Evolutionary conservation across 23 tunicate species (phyloP), one percentile per base, ranked within the genome.

Genomic region (Halocynthia roretzi): DNA sequence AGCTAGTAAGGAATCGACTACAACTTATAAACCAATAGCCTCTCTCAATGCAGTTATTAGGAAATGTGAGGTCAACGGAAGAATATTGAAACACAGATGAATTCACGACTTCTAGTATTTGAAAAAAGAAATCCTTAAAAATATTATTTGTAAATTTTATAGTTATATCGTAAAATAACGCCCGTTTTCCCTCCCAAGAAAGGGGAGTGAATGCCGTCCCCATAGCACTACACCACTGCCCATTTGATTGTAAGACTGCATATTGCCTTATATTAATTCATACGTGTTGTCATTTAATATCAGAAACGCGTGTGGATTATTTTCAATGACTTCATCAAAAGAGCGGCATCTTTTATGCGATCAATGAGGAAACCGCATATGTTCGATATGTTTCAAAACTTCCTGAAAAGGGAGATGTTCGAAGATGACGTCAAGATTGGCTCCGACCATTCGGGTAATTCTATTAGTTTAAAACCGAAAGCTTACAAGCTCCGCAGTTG

Each of bases 331-430:
- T 83, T 88, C 70, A 83, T 88, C 54, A 72, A 74, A 56, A 82
- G 95, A 72, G 86, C 95, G 6, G 87, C 83, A 15, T 84, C 75
- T 71, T 88, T 88, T 58, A 54, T 88, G 71, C 84, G 80, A 12
- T 52, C 68, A 40, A 88, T 88, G 95, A 78, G 56, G 48, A 76
- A 88, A 20, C 70, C 81, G 0, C 75, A 80, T 18, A 84, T 88
- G 75, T 67, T 83, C 11, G 71, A 88, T 21, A 14, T 71, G 53
- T 88, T 88, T 68, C 65, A 50, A 11, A 67, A 83, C 8, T 88
- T 83, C 67, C 77, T 88, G 11, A 63, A 87, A 77, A 52, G 78
- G 9, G 78, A 53, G 56, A 74, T 56, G 62, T 62, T 54, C 12
- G 56, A 56, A 53, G 62, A 54, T n/a, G 22, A 60, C 2, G n/a